Evolutionary conservation across 2,888 invertebrate species (phyloP).

Genomic region (Hipparchia sbordonii): DNA sequence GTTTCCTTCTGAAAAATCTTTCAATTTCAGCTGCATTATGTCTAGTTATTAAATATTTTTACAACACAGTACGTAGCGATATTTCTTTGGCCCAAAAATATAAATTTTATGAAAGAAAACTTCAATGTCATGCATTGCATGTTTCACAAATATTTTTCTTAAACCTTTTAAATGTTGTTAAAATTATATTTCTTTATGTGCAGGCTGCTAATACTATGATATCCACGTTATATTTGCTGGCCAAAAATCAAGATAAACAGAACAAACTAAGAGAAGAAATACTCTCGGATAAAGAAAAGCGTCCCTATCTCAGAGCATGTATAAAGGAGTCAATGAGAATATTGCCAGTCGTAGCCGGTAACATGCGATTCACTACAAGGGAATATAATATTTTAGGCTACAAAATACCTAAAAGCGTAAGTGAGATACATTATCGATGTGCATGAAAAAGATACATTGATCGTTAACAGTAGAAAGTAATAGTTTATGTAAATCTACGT

Average conservation of each 20-base stretch:
- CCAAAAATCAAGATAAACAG: constrained; percentile 85
- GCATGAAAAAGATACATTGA: neutral
- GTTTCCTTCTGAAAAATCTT: neutral
- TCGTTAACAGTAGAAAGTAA: too few relatives aligned
- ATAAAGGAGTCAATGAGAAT: constrained; percentile 87
- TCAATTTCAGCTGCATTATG: too few relatives aligned
- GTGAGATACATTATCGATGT: constrained; percentile 38
- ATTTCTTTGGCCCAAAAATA: too few relatives aligned
- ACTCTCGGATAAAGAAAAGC: constrained; percentile 52
- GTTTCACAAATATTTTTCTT: neutral
- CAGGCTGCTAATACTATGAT: constrained; percentile 83
- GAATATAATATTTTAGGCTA: constrained; percentile 85
- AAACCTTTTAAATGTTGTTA: neutral
- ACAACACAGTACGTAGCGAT: too few relatives aligned
- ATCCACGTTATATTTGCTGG: constrained; percentile 83
- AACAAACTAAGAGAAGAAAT: constrained; percentile 83
- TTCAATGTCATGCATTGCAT: neutral
- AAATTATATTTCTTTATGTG: constrained; percentile 25
- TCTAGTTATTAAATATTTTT: too few relatives aligned
- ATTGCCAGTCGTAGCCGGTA: constrained; percentile 84
- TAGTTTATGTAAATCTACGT: neutral
- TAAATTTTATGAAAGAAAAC: neutral
- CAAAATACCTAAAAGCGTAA: constrained; percentile 83
- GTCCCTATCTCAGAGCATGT: constrained; percentile 86
- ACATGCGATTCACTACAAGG: constrained; percentile 75